phyloP scores from a whole-genome alignment of 2,797 vertebrate genomes.

The Vireo griseus region DNA sequence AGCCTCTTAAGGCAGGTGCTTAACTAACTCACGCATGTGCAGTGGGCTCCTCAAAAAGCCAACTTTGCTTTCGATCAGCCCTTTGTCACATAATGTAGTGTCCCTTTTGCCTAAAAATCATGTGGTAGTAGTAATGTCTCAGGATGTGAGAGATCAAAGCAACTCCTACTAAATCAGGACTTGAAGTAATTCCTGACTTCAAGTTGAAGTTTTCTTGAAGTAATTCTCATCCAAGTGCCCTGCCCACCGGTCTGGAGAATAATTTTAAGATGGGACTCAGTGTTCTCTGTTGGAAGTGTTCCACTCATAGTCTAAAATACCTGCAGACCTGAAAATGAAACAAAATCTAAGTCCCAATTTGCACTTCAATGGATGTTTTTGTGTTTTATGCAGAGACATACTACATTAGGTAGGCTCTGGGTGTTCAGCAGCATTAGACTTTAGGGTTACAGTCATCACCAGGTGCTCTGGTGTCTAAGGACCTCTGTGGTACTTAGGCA shows the following conservation, averaged over 20 bases:
- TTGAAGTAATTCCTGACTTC: not conserved
- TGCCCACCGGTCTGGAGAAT: not conserved
- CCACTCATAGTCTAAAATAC: not conserved
- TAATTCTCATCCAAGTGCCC: not conserved
- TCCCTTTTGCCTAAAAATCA: not conserved
- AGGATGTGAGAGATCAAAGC: not conserved
- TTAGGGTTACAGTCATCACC: not conserved
- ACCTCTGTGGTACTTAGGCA: not conserved
- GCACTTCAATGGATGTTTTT: not conserved
- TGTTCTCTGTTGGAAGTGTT: not conserved
- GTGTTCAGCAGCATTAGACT: not conserved
- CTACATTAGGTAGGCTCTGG: not conserved
- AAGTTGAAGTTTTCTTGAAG: not conserved
- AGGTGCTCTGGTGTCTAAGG: not conserved
- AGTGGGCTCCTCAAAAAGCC: not conserved
- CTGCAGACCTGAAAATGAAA: not conserved
- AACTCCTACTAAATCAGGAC: not conserved
- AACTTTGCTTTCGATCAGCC: fast-evolving
- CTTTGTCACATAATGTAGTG: not conserved
- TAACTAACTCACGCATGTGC: not conserved
- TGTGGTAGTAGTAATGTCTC: not conserved
- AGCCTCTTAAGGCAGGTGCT: not conserved
- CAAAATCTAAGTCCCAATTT: not conserved
- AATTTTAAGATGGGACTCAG: not conserved
- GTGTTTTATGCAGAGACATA: not conserved